phyloP scores from a whole-genome alignment of 2,113 vertebrate species.

The mouse (Mus musculus) region DNA sequence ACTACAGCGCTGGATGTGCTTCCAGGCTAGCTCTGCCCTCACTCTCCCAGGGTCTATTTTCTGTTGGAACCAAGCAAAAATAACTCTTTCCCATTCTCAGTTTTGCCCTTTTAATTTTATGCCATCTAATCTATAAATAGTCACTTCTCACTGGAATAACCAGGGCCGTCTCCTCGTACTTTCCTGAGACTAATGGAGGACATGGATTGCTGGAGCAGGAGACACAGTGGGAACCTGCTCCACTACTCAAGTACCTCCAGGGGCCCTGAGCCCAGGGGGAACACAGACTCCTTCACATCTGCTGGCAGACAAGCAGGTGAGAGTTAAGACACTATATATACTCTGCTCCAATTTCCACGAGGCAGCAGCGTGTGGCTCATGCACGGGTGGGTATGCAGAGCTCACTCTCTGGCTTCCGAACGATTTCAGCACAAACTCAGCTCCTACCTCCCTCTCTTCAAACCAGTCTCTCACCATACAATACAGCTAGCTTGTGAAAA shows the following conservation, averaged over 20 bases:
- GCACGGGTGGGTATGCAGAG: not conserved
- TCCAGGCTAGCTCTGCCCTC: not conserved
- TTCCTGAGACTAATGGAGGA: not conserved
- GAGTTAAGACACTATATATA: not conserved
- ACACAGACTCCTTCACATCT: not conserved
- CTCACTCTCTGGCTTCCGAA: not conserved
- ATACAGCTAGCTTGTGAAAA: not conserved
- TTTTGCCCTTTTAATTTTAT: slow-evolving; percentile 31
- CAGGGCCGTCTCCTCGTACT: not conserved
- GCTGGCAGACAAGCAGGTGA: not conserved
- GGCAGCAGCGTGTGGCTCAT: not conserved
- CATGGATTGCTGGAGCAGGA: not conserved
- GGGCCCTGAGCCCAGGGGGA: not conserved
- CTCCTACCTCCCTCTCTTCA: not conserved
- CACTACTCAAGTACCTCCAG: not conserved
- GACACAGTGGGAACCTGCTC: not conserved
- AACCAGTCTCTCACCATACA: not conserved
- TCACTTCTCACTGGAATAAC: not conserved
- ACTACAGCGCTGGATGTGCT: not conserved
- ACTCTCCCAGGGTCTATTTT: slow-evolving; percentile 10
- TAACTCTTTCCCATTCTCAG: slow-evolving; percentile 3
- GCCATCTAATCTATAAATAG: not conserved
- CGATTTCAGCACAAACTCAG: not conserved
- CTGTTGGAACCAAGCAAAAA: slow-evolving; percentile 2
- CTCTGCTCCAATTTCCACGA: not conserved